phyloP scores from a whole-genome alignment of 2,888 invertebrate genomes.

The Andrena minutula region DNA sequence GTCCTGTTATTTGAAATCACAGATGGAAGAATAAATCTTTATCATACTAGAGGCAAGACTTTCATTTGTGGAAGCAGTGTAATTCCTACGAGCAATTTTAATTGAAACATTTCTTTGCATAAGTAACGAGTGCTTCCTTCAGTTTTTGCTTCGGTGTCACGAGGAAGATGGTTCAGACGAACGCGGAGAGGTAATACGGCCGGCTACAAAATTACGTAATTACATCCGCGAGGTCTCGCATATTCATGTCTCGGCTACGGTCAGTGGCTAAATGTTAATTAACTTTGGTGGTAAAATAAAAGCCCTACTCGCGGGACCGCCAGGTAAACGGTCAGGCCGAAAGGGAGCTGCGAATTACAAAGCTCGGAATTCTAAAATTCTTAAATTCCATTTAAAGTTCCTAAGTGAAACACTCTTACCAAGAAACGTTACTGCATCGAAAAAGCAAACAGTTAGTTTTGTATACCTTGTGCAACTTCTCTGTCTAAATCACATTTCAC shows the following conservation, averaged over 20 bases:
- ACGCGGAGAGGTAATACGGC: neutral
- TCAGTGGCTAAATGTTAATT: constrained; percentile 53
- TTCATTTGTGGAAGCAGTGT: too few species aligned
- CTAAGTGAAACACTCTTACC: neutral
- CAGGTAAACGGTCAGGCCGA: constrained; percentile 1
- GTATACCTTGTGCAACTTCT: neutral
- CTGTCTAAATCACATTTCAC: neutral
- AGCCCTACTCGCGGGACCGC: constrained; percentile 6
- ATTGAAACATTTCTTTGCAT: neutral
- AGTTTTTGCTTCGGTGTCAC: constrained; percentile 20
- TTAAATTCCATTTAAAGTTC: neutral
- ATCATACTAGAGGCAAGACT: neutral
- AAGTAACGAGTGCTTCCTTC: constrained; percentile 13
- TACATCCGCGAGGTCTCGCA: constrained; percentile 29
- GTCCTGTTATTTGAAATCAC: neutral
- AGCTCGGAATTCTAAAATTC: neutral
- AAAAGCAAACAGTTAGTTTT: too few species aligned
- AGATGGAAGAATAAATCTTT: neutral
- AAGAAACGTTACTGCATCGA: neutral
- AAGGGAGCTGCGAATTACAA: neutral
- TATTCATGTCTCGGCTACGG: constrained; percentile 42
- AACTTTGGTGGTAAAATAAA: constrained; percentile 45
- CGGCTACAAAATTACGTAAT: constrained; percentile 46
- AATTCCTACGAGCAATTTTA: neutral
- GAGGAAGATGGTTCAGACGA: constrained; percentile 8